Evolutionary conservation across 2,888 invertebrate species (phyloP).

Genomic region (Agrotis ipsilon): DNA sequence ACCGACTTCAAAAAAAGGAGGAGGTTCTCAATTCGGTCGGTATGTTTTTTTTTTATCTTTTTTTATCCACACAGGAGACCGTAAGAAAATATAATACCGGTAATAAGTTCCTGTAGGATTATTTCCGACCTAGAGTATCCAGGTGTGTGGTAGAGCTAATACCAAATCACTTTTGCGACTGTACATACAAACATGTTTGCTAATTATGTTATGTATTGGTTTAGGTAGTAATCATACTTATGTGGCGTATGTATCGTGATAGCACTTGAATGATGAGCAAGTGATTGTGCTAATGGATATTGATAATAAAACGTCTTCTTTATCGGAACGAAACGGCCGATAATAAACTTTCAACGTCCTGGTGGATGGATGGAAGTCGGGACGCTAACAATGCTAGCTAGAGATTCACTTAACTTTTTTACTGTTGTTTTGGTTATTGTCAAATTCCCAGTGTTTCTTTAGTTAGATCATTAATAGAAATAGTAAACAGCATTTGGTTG

Average conservation of each 20-base stretch:
- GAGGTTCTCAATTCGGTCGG: too few relatives aligned
- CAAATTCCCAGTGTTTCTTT: not conserved
- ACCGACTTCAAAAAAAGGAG: too few relatives aligned
- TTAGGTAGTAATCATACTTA: conserved; percentile 7
- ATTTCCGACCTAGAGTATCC: too few relatives aligned
- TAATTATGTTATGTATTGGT: not conserved
- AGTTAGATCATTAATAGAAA: not conserved
- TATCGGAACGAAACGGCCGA: conserved; percentile 6
- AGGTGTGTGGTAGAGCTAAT: not conserved
- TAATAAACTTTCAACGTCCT: conserved; percentile 12
- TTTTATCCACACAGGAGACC: too few relatives aligned
- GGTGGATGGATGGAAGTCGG: not conserved
- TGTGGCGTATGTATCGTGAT: conserved; percentile 12
- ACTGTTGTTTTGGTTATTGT: too few relatives aligned
- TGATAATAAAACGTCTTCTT: conserved; percentile 30
- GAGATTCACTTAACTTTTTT: too few relatives aligned
- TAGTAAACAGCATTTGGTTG: not conserved
- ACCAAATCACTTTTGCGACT: not conserved
- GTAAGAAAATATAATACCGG: not conserved
- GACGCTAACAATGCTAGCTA: not conserved
- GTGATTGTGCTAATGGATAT: conserved; percentile 33
- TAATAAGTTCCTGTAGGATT: not conserved
- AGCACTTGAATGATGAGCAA: conserved; percentile 23
- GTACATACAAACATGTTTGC: not conserved
- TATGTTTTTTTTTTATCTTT: too few relatives aligned